A percentile compares a stretch with the other conserved stretches of the same genome.
Evolutionary conservation across 1,140 invertebrate genomes (phyloP).

Genomic region (Drosophila nannoptera): DNA sequence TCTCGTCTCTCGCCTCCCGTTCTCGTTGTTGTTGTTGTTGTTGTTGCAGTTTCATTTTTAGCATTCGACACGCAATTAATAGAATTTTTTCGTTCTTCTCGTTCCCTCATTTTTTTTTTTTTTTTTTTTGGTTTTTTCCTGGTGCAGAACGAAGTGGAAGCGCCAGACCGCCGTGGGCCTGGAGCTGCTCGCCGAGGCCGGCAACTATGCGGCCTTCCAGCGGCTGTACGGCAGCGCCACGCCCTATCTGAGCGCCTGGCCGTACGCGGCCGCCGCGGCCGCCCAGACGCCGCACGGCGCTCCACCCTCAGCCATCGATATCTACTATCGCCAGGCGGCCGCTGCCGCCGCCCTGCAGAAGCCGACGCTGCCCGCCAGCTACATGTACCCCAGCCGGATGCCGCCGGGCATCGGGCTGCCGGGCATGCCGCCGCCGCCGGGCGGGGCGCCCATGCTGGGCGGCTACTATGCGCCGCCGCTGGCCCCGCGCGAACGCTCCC

Average conservation of each 20-base stretch:
- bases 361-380: slow-evolving; percentile 85
- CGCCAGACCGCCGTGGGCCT: slow-evolving; percentile 97
- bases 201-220: slow-evolving; percentile 98
- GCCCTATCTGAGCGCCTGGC: slow-evolving; percentile 84
- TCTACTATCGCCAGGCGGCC: slow-evolving; percentile 88
- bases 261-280: slow-evolving; percentile 80
- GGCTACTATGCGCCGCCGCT: slow-evolving; percentile 64
- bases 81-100: slow-evolving; percentile 12
- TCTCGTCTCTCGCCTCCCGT: background rate
- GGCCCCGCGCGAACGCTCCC: slow-evolving; percentile 49
- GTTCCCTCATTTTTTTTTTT: slow-evolving; percentile 52
- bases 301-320: slow-evolving; percentile 84
- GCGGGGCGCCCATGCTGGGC: slow-evolving; percentile 58
- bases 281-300: slow-evolving; percentile 80
- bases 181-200: slow-evolving; percentile 96
- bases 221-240: slow-evolving; percentile 89
- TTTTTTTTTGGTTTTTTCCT: slow-evolving; percentile 22
- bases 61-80: slow-evolving; percentile 43
- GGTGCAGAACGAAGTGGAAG: slow-evolving; percentile 98
- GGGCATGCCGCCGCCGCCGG: slow-evolving; percentile 63
- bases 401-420: slow-evolving; percentile 60
- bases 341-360: slow-evolving; percentile 86
- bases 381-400: slow-evolving; percentile 79
- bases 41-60: slow-evolving; percentile 9
- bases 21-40: background rate